A percentile compares a stretch with the other conserved stretches of the same genome.
These are phyloP conservation scores for Callyntrura guangdongensis DNA, from an alignment of 2,888 invertebrate species.

Conservation along the genomic window DNA sequence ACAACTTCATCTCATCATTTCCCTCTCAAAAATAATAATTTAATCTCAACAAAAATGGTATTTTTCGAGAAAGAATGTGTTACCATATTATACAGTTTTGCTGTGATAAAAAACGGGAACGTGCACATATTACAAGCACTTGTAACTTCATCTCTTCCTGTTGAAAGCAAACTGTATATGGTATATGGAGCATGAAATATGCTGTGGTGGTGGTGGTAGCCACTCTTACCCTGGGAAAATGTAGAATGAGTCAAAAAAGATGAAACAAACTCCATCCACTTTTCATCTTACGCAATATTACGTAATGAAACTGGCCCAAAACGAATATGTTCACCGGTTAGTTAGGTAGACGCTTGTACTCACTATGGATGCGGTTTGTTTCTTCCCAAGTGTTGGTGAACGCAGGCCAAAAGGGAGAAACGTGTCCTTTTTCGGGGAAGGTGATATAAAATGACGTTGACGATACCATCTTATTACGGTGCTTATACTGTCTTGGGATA, in stretches of 20 bases:
- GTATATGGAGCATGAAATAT: conserved; percentile 26
- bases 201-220: neutral
- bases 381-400: conserved; percentile 35
- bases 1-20: conserved; percentile 31
- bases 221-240: neutral
- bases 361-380: neutral
- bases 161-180: neutral
- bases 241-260: neutral
- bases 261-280: neutral
- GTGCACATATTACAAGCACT: neutral
- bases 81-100: neutral
- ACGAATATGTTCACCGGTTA: neutral
- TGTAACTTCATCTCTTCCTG: conserved; percentile 8
- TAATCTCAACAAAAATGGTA: conserved; percentile 27
- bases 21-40: neutral
- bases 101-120: neutral
- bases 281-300: conserved; percentile 63
- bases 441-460: conserved; percentile 46
- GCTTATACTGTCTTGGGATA: neutral
- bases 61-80: neutral
- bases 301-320: conserved; percentile 36
- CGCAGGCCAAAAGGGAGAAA: conserved; percentile 1
- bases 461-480: neutral
- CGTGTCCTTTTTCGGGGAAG: conserved; percentile 28
- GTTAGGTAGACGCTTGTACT: no score